Base-by-base conservation (phyloP, 2,888 invertebrate species). In the Entomobrya proxima region DNA sequence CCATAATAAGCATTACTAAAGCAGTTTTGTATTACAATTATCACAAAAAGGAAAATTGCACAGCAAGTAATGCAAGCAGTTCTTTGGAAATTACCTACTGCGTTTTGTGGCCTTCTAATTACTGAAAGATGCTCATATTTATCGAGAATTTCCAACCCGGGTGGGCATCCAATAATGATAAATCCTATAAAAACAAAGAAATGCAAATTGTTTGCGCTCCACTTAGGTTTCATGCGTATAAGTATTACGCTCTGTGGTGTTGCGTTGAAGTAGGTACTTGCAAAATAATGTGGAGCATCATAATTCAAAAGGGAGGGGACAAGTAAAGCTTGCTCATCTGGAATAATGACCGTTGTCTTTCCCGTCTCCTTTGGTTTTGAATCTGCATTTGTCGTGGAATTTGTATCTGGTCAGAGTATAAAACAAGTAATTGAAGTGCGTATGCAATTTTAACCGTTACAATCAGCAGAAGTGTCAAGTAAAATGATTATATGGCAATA, bases 131-230 rank as follows among this genome's bases (percentile, higher is more conserved):
- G 75, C 30, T 83, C 83, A 37, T 83, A 83, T 32, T 55, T 83
- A 15, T 83, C 83, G 18, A 83, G 40, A 44, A 83, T 52, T 76
- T 83, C 83, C 32, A 83, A 50, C 4, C 83, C 83, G 11, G 76
- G 40, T 27, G 76, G 83, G 37, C 64, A 64, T 0, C 83, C 83
- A 18, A 24, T 11, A 9, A 83, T 44, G 15, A 67, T 67, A 27
- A 83, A 83, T 24, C 24, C 83, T 83, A 27, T 37, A 37, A n/a
- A n/a, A n/a, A n/a, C n/a, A n/a, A n/a, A 9, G 4, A 50, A 44
- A 30, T 74, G n/a, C n/a, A 35, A 35, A 30, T 35, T 32, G n/a
- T n/a, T n/a, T n/a, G n/a, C n/a, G n/a, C n/a, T n/a, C n/a, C n/a
- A n/a, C n/a, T 40, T 40, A 40, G 44, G 9, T 11, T 11, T 7